Conservation (phyloP, 1,140 invertebrate genomes). For the Dreissena rostriformis region DNA sequence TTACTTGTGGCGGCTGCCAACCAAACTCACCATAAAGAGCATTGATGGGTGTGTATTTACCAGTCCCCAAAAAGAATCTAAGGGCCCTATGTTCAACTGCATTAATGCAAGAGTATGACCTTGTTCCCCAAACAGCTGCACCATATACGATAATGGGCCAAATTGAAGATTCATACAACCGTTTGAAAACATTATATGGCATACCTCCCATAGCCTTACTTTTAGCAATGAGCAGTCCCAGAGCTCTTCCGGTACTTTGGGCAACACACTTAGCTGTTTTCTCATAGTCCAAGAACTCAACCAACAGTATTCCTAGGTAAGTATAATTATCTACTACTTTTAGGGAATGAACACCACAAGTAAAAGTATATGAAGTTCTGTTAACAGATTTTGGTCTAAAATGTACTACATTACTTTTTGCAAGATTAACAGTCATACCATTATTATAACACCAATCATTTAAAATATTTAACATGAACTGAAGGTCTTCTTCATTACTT, state of each 20-base stretch:
- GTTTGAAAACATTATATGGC: conserved; percentile 8
- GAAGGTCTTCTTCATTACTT: conserved; percentile 15
- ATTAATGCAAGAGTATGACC: conserved; percentile 28
- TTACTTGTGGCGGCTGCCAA: conserved; percentile 1
- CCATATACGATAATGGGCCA: conserved; percentile 36
- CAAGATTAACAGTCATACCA: conserved; percentile 5
- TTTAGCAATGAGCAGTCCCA: conserved; percentile 47
- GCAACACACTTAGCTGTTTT: conserved; percentile 30
- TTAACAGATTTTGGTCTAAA: conserved; percentile 8
- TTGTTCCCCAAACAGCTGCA: conserved; percentile 13
- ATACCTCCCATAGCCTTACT: conserved; percentile 16
- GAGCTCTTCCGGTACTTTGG: conserved; percentile 23
- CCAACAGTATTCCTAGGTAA: conserved; percentile 30
- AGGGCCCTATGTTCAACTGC: conserved; percentile 5
- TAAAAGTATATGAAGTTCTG: conserved; percentile 12
- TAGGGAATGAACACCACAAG: neutral
- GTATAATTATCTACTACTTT: conserved; percentile 24
- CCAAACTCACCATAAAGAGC: conserved; percentile 21
- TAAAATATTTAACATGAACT: conserved; percentile 20
- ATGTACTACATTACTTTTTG: conserved; percentile 16
- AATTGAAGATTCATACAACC: conserved; percentile 11
- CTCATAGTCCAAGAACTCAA: conserved; percentile 17
- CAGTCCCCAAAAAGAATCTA: conserved; percentile 9
- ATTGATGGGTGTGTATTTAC: conserved; percentile 22
- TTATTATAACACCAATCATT: neutral